Evolutionary conservation across 2,888 invertebrate genomes (phyloP).

Genomic region (Ophonus ardosiacus): DNA sequence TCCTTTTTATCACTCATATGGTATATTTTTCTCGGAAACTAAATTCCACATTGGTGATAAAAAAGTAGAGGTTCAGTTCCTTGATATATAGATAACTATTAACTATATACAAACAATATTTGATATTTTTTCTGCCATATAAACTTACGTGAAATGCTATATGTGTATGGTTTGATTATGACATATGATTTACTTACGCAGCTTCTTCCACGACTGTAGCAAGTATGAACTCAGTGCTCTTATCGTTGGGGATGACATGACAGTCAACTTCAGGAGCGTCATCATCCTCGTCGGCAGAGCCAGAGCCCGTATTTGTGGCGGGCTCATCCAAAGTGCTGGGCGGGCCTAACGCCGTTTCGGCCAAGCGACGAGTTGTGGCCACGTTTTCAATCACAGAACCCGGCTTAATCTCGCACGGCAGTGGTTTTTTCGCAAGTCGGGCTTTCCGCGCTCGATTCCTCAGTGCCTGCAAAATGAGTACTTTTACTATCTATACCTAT

Average conservation of each 20-base stretch:
- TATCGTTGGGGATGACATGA: constrained; percentile 93
- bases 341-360: constrained; percentile 86
- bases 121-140: too few species aligned
- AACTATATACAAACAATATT: too few species aligned
- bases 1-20: too few species aligned
- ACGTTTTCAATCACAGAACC: constrained; percentile 94
- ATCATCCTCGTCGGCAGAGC: constrained; percentile 90
- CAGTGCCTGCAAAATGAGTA: constrained; percentile 81
- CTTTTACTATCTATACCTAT: not conserved
- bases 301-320: constrained; percentile 93
- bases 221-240: constrained; percentile 93
- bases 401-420: constrained; percentile 84
- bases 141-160: too few species aligned
- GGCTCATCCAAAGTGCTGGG: constrained; percentile 85
- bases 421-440: constrained; percentile 87
- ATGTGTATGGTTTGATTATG: too few species aligned
- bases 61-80: too few species aligned
- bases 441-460: constrained; percentile 90
- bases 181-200: constrained; percentile 80
- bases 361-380: constrained; percentile 87
- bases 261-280: constrained; percentile 83
- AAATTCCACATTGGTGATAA: too few species aligned
- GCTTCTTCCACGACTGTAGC: constrained; percentile 92
- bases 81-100: too few species aligned
- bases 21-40: too few species aligned